These are phyloP conservation scores for Dolichomitus sp. DNA, from an alignment of 2,888 invertebrate genomes.

Conservation along the genomic window DNA sequence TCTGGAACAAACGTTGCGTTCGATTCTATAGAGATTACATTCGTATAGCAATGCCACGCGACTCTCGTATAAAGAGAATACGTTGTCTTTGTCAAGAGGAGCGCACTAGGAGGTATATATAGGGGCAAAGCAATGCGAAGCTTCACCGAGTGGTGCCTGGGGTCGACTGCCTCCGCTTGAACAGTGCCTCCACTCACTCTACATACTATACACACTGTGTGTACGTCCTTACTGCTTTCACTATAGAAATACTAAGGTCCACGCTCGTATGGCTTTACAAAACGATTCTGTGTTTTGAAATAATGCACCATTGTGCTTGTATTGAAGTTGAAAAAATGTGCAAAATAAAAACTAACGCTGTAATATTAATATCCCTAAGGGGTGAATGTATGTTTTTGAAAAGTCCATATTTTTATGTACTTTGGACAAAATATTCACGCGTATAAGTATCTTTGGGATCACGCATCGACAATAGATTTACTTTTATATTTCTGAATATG, in stretches of 20 bases:
- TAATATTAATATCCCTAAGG: constrained; percentile 3
- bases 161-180: constrained; percentile 38
- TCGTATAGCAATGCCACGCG: constrained; percentile 10
- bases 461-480: background rate
- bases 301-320: constrained; percentile 18
- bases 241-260: constrained; percentile 7
- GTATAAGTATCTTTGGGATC: background rate
- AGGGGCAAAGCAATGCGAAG: constrained; percentile 24
- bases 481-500: background rate
- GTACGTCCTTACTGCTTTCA: constrained; percentile 5
- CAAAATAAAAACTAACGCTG: constrained; percentile 2
- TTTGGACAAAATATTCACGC: background rate
- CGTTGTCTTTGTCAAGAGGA: constrained; percentile 35
- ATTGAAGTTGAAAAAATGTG: background rate
- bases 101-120: background rate
- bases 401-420: background rate
- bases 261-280: constrained; percentile 10
- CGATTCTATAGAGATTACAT: constrained; percentile 81
- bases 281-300: constrained; percentile 15
- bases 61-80: constrained; percentile 49
- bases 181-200: constrained; percentile 40
- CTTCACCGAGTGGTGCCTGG: constrained; percentile 10
- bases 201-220: background rate
- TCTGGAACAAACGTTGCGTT: constrained; percentile 88
- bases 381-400: background rate